Conservation (phyloP, 2,113 vertebrate species). For the Halcyon malimbica region DNA sequence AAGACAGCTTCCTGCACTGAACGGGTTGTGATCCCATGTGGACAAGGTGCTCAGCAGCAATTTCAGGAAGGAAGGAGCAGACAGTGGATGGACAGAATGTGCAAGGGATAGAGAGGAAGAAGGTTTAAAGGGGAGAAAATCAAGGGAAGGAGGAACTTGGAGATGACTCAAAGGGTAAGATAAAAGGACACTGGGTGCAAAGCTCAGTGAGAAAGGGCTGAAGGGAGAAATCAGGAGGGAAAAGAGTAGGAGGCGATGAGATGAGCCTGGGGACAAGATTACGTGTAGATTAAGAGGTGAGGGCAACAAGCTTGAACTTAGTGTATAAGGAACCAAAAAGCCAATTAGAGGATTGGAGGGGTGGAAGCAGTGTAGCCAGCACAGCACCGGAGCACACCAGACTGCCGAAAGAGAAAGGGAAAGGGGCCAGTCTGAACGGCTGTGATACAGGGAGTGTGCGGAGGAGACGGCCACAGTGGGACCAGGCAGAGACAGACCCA, state of each 20-base stretch:
- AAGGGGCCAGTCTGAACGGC: fast-evolving
- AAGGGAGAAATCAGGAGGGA: neutral
- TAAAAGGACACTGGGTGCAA: fast-evolving
- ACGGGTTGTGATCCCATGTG: fast-evolving
- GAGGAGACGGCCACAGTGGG: neutral
- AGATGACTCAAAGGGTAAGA: neutral
- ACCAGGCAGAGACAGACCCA: neutral
- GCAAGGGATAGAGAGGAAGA: neutral
- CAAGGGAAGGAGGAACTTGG: neutral
- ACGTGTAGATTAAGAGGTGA: neutral
- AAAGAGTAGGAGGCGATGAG: neutral
- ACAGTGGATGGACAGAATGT: neutral
- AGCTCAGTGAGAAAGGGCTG: neutral
- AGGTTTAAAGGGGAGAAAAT: neutral
- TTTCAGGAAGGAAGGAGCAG: neutral
- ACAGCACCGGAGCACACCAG: neutral
- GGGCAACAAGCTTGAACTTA: constrained; percentile 13
- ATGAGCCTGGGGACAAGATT: neutral
- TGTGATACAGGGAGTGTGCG: fast-evolving
- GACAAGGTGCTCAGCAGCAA: neutral
- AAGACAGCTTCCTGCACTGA: neutral
- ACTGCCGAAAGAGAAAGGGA: fast-evolving
- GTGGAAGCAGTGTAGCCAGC: neutral
- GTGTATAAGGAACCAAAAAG: constrained; percentile 11
- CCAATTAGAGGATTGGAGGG: constrained; percentile 17